Percentiles rank a stretch among this genome's conserved stretches.
These are phyloP conservation scores for Geotrypetes seraphini DNA, from an alignment of 2,797 vertebrate species.

Conservation along the genomic window DNA sequence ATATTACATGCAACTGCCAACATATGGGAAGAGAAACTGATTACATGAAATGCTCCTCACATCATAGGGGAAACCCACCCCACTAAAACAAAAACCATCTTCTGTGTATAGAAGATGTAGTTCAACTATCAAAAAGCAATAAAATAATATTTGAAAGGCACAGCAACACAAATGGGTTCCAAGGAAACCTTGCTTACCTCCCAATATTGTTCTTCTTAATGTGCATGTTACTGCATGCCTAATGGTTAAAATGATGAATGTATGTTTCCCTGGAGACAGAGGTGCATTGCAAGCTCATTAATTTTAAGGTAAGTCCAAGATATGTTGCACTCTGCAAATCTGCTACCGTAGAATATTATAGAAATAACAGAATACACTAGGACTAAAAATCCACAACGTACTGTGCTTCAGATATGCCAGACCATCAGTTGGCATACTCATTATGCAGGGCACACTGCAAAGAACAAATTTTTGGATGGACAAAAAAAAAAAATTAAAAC, in stretches of 20 bases:
- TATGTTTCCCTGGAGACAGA: constrained; percentile 9
- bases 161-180: too few species aligned
- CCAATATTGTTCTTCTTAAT: not conserved
- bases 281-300: constrained; percentile 6
- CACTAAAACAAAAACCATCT: too few species aligned
- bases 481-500: not conserved
- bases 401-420: constrained; percentile 6
- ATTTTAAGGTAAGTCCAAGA: constrained; percentile 12
- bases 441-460: not conserved
- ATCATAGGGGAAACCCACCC: too few species aligned
- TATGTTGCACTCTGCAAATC: constrained; percentile 3
- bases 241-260: not conserved
- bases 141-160: too few species aligned
- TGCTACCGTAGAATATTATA: constrained; percentile 8
- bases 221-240: not conserved
- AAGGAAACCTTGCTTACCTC: too few species aligned
- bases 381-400: not conserved
- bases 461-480: constrained; percentile 2
- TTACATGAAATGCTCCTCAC: too few species aligned
- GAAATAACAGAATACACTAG: constrained; percentile 12
- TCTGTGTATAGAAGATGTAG: too few species aligned
- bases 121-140: too few species aligned
- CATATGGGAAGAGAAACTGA: too few species aligned
- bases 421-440: not conserved
- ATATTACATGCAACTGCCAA: too few species aligned